phyloP scores from a whole-genome alignment of 2,113 vertebrate genomes.

The Brevimyrus niger region DNA sequence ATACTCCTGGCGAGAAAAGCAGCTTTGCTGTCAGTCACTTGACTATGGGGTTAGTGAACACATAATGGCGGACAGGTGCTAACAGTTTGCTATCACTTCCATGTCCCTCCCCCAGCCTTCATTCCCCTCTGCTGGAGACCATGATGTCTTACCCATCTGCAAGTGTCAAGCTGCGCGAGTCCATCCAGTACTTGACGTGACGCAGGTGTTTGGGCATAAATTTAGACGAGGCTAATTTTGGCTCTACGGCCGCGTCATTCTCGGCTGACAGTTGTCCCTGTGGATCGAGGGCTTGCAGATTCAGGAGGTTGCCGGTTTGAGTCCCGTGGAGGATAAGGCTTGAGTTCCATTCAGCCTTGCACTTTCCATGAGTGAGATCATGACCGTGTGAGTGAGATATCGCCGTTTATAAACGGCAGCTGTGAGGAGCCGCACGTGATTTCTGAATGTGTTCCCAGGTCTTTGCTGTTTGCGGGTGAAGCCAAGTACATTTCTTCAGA shows the following conservation, averaged over 20 bases:
- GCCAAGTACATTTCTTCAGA: not conserved
- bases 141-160: not conserved
- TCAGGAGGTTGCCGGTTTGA: not conserved
- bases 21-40: not conserved
- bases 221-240: not conserved
- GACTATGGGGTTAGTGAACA: not conserved
- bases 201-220: not conserved
- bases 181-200: not conserved
- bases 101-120: not conserved
- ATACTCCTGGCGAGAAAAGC: not conserved
- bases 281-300: not conserved
- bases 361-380: not conserved
- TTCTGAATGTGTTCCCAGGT: not conserved
- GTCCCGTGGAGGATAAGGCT: not conserved
- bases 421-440: not conserved
- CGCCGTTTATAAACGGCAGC: not conserved
- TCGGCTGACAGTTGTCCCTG: not conserved
- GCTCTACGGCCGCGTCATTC: not conserved
- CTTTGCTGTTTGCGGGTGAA: not conserved
- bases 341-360: not conserved
- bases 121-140: not conserved
- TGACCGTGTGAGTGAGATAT: not conserved
- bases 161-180: not conserved
- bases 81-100: not conserved
- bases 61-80: not conserved